Conservation (phyloP, 2,797 vertebrate genomes). For the Notamacropus eugenii region DNA sequence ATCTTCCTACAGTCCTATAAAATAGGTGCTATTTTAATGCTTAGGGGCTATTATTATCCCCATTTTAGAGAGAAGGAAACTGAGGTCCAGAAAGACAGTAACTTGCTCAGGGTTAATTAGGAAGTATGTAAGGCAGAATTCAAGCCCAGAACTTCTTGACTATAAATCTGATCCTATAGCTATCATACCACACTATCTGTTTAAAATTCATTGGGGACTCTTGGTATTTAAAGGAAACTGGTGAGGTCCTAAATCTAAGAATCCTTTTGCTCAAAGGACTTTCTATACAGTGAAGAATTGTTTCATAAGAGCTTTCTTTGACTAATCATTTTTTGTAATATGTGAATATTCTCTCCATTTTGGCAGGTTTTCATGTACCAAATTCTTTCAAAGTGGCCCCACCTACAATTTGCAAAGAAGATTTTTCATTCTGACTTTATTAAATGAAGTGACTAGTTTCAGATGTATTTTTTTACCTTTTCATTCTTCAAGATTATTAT, state of each 20-base stretch:
- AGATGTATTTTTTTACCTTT: not conserved
- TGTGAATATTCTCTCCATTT: not conserved
- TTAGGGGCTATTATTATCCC: not conserved
- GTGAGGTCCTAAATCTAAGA: not conserved
- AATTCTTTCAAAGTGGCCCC: not conserved
- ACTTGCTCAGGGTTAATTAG: not conserved
- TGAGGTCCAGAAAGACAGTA: not conserved
- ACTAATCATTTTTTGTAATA: not conserved
- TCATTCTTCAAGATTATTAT: not conserved
- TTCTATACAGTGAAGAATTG: not conserved
- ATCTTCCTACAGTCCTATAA: not conserved
- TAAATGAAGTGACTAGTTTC: not conserved
- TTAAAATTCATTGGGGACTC: not conserved
- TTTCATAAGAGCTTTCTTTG: not conserved
- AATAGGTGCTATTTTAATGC: not conserved
- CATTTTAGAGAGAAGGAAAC: not conserved
- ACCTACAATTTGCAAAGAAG: not conserved
- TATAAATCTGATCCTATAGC: not conserved
- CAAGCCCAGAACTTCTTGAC: not conserved
- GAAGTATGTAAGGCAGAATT: not conserved
- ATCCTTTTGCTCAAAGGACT: not conserved
- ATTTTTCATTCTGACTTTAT: not conserved
- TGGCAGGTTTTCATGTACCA: not conserved
- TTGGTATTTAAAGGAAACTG: not conserved
- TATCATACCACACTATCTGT: not conserved